phyloP scores from a whole-genome alignment of 2,797 vertebrate genomes.

The Aphelocoma californica region DNA sequence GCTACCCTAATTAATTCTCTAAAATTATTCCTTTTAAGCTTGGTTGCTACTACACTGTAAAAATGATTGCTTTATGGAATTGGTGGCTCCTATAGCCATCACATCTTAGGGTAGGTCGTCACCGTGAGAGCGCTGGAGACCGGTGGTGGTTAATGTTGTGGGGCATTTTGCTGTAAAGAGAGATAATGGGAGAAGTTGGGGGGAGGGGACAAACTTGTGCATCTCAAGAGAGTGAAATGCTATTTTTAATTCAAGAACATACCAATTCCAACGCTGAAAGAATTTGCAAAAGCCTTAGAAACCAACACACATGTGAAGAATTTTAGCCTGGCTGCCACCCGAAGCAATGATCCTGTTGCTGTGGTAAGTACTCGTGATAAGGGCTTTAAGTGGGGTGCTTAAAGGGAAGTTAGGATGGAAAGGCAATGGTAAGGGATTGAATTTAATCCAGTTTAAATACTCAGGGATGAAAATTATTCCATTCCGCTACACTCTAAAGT shows the following conservation, averaged over 20 bases:
- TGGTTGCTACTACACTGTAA: not conserved
- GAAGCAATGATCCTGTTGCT: slow-evolving; percentile 96
- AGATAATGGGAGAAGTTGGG: not conserved
- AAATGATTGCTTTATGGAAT: not conserved
- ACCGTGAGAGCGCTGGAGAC: not conserved
- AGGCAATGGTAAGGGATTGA: not conserved
- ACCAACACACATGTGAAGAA: slow-evolving; percentile 87
- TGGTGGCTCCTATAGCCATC: not conserved
- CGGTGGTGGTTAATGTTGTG: not conserved
- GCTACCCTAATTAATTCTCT: not conserved
- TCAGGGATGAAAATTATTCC: not conserved
- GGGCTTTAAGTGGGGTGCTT: rapidly evolving
- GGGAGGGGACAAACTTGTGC: not conserved
- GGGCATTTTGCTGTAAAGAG: not conserved
- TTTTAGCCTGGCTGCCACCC: slow-evolving; percentile 93
- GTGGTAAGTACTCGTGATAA: slow-evolving; percentile 77
- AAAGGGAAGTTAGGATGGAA: not conserved
- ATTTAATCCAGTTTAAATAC: not conserved
- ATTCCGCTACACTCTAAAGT: not conserved
- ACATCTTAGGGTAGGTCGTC: not conserved
- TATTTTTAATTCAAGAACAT: slow-evolving; percentile 86
- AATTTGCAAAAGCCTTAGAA: slow-evolving; percentile 94
- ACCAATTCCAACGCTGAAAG: slow-evolving; percentile 95
- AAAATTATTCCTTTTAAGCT: not conserved
- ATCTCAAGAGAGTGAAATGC: slow-evolving; percentile 32